These are phyloP conservation scores for Betta splendens DNA, from an alignment of 2,797 vertebrate genomes.

Conservation along the genomic window DNA sequence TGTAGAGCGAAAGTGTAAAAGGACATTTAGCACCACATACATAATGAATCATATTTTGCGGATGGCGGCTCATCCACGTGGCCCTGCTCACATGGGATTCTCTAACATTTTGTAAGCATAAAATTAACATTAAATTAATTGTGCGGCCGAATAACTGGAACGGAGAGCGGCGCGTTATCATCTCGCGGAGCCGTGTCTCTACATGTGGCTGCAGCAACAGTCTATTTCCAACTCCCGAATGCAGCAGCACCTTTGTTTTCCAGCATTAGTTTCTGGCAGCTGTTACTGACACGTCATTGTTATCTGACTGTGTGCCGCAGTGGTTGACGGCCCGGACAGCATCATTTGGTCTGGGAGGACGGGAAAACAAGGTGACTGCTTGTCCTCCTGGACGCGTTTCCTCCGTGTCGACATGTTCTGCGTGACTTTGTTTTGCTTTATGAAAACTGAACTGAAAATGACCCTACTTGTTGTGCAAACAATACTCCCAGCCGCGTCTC, in stretches of 20 bases:
- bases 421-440: slow-evolving; percentile 48
- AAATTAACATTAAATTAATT: slow-evolving; percentile 14
- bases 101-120: slow-evolving; percentile 3
- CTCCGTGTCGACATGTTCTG: slow-evolving; percentile 41
- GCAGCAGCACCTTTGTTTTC: slow-evolving; percentile 35
- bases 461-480: slow-evolving; percentile 66
- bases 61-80: slow-evolving; percentile 8
- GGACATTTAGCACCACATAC: slow-evolving; percentile 26
- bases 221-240: slow-evolving; percentile 20
- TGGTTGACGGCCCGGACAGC: slow-evolving; percentile 55
- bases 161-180: slow-evolving; percentile 1
- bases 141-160: slow-evolving; percentile 2
- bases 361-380: slow-evolving; percentile 50
- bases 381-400: slow-evolving; percentile 54
- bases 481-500: slow-evolving; percentile 57
- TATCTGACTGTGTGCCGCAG: slow-evolving; percentile 47
- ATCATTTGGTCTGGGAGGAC: slow-evolving; percentile 42
- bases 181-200: slow-evolving; percentile 2
- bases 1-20: slow-evolving; percentile 18
- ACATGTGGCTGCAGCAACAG: slow-evolving; percentile 18
- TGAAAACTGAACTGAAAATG: slow-evolving; percentile 62
- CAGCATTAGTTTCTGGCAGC: slow-evolving; percentile 50
- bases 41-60: slow-evolving; percentile 10
- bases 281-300: slow-evolving; percentile 52
- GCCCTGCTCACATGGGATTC: slow-evolving; percentile 15